Percentiles rank a stretch among this genome's conserved stretches.
Evolutionary conservation across 2,797 vertebrate species (phyloP).

Genomic region (Melanotaenia nigrans): DNA sequence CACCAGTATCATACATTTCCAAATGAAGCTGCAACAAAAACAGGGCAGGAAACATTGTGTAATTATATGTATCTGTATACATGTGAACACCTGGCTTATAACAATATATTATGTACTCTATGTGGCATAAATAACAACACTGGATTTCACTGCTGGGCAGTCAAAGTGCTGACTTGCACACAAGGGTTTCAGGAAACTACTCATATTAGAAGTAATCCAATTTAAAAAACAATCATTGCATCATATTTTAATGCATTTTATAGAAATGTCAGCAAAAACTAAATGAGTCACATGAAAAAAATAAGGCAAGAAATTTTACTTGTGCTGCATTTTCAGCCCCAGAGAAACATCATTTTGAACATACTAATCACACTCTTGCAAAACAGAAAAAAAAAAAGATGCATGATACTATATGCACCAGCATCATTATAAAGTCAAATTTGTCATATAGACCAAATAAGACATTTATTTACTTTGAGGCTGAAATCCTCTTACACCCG

Average conservation of each 20-base stretch:
- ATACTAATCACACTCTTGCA: neutral
- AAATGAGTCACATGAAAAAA: neutral
- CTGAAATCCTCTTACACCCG: neutral
- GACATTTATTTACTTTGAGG: too few relatives aligned
- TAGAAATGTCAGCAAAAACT: neutral
- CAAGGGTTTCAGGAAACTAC: neutral
- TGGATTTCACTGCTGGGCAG: conserved; percentile 51
- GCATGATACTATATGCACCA: neutral
- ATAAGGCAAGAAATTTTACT: neutral
- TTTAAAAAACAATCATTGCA: neutral
- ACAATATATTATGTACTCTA: conserved; percentile 68
- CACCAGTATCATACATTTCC: conserved; percentile 60
- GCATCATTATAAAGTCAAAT: neutral
- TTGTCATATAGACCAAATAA: neutral
- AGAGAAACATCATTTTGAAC: neutral
- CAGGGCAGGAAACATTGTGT: conserved; percentile 78
- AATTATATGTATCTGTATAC: conserved; percentile 59
- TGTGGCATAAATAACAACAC: conserved; percentile 55
- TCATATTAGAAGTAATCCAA: neutral
- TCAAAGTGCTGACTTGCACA: conserved; percentile 44
- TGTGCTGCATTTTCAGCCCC: neutral
- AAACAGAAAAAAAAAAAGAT: neutral
- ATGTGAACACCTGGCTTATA: conserved; percentile 72
- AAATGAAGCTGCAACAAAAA: conserved; percentile 66
- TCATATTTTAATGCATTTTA: neutral